Evolutionary conservation across 1,140 invertebrate genomes (phyloP).

Genomic region (Temnothorax curvispinosus): DNA sequence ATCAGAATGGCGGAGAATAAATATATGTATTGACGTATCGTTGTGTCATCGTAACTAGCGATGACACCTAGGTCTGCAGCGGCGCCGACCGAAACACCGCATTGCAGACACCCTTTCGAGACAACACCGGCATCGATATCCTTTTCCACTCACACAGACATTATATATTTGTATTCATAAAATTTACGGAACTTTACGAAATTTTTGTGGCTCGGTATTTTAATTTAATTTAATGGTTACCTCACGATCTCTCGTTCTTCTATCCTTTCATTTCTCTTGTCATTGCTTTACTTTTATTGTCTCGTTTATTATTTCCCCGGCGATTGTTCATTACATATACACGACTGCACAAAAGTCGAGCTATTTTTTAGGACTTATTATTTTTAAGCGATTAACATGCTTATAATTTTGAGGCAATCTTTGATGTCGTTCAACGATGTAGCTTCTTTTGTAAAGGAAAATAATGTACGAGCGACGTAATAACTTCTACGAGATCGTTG

Average conservation of each 20-base stretch:
- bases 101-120: constrained; percentile 47
- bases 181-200: not conserved
- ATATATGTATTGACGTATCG: not conserved
- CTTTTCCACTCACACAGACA: constrained; percentile 1
- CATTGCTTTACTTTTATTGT: not conserved
- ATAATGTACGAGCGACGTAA: not conserved
- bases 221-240: not conserved
- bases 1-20: not conserved
- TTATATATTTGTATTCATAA: not conserved
- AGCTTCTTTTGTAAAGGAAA: not conserved
- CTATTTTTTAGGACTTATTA: not conserved
- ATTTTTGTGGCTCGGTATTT: not conserved
- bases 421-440: not conserved
- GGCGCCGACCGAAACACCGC: constrained; percentile 43
- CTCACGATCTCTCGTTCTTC: not conserved
- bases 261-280: not conserved
- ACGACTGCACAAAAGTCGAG: not conserved
- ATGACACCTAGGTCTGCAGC: constrained; percentile 23
- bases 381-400: not conserved
- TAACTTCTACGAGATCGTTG: constrained; percentile 5
- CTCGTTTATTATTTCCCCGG: not conserved
- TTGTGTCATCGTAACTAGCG: not conserved
- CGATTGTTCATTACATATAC: not conserved
- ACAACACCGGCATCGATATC: not conserved
- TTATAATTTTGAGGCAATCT: not conserved